Base-by-base conservation (phyloP, 2,888 invertebrate genomes). In the Thereva nobilitata region DNA sequence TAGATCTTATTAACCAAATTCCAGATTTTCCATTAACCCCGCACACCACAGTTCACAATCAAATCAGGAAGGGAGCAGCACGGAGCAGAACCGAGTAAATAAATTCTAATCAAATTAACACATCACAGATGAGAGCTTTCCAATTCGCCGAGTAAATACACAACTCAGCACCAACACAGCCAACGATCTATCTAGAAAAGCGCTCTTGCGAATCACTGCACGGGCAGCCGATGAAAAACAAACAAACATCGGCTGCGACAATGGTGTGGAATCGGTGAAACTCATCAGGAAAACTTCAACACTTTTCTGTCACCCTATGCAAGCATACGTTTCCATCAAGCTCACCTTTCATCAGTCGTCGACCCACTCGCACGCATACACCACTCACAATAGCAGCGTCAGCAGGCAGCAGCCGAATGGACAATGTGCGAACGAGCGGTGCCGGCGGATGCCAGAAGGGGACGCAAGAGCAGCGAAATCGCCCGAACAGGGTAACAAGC, bases 21-120 rank as follows among this genome's bases (percentile, higher is more conserved):
- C 23, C 23, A 23, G 23, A 23, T 23, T 23, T 23, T 23, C 23
- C 23, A 23, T 23, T 23, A 23, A 23, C 23, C 23, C 23, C 23
- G 23, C 23, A 23, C 23, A 23, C 23, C 23, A 23, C 23, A 23
- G 23, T 23, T 23, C 23, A 23, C 23, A 23, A 23, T 23, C 23
- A 23, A 23, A 23, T 23, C 23, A 23, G 23, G 23, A 23, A 23
- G 2, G 23, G 23, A 23, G 23, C 23, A 23, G 23, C 23, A 23
- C 23, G 23, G 23, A 23, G 23, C 23, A 23, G 23, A 23, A 23
- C 23, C 23, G 23, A 23, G 23, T 23, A 23, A 23, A 47, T 5
- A 10, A 47, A 47, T 47, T 47, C 50, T 56, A 57, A 66, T 66
- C 66, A 52, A 66, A 66, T 66, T 56, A 66, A 57, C 56, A 57